Percentiles rank a stretch among this genome's conserved stretches.
These are phyloP conservation scores for Atrina japonica DNA, from an alignment of 2,888 invertebrate species.

Conservation along the genomic window DNA sequence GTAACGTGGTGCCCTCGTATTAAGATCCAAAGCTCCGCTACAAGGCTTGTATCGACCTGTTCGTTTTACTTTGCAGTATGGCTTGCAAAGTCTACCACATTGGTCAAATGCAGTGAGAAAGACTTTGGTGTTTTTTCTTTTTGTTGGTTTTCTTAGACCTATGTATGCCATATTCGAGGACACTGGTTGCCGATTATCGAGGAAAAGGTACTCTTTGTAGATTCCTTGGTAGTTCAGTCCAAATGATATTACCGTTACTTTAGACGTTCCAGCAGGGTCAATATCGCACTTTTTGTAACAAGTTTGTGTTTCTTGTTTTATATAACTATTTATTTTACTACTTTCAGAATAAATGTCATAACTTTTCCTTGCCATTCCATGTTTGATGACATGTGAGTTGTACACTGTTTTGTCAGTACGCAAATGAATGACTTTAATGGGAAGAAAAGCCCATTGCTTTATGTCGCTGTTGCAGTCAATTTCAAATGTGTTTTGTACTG, in stretches of 20 bases:
- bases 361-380: constrained; percentile 40
- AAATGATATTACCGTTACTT: constrained; percentile 48
- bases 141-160: constrained; percentile 50
- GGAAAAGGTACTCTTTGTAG: constrained; percentile 56
- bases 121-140: constrained; percentile 30
- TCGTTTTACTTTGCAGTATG: constrained; percentile 47
- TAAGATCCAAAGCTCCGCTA: constrained; percentile 49
- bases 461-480: constrained; percentile 51
- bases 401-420: constrained; percentile 49
- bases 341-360: constrained; percentile 49
- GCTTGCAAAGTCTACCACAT: constrained; percentile 57
- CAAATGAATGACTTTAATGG: constrained; percentile 51
- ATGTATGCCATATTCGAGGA: constrained; percentile 53
- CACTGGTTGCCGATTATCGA: constrained; percentile 55
- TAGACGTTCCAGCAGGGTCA: constrained; percentile 37
- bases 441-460: constrained; percentile 54
- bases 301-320: not conserved
- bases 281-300: constrained; percentile 3
- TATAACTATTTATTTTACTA: constrained; percentile 31
- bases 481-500: constrained; percentile 48
- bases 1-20: constrained; percentile 35
- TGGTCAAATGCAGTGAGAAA: constrained; percentile 55
- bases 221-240: constrained; percentile 58
- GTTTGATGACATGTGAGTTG: constrained; percentile 45
- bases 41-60: constrained; percentile 42